Base-by-base conservation (phyloP, 2,888 invertebrate species). In the Heterodera filipjevi region DNA sequence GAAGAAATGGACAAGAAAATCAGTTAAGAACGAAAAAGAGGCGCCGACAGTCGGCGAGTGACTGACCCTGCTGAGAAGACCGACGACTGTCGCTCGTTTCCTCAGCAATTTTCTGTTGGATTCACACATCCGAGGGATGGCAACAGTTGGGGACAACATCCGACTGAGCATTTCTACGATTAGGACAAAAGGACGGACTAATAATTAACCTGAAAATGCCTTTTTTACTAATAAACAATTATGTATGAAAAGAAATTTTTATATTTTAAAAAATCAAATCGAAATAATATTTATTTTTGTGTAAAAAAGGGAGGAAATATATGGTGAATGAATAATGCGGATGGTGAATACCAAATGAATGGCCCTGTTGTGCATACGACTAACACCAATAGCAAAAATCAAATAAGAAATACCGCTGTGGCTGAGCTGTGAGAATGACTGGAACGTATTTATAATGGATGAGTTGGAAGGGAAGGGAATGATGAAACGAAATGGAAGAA, bases 391-490 rank as follows among this genome's bases (percentile, higher is more conserved):
- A 39, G 39, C 39, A 49, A 49, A 49, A 49, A 49, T 49, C 16
- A 49, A 59, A 59, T 59, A 27, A n/a, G n/a, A n/a, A 59, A 59
- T 59, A 12, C 27, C 8, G 5, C 39, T 39, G 39, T 39, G 39
- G 39, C 39, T 39, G 39, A 39, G n/a, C 16, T 53, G 12, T 53
- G 27, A 10, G 6, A 27, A 27, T 59, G 27, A 27, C 59, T 59
- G 59, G 59, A 59, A 59, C 49, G 10, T 49, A 49, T 49, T 59
- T 59, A 59, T 59, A 59, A 59, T 59, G 27, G 27, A 59, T 59
- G 59, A 59, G 27, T 27, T 10, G 3, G 27, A 12, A 27, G 27
- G 27, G 27, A 12, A 27, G 27, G 59, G 59, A 12, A 59, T 59
- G 59, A 59, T 59, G 59, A 59, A 59, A 59, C 27, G 59, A 27